These are phyloP conservation scores for Octonoba sinensis DNA, from an alignment of 2,888 invertebrate genomes.

Conservation along the genomic window DNA sequence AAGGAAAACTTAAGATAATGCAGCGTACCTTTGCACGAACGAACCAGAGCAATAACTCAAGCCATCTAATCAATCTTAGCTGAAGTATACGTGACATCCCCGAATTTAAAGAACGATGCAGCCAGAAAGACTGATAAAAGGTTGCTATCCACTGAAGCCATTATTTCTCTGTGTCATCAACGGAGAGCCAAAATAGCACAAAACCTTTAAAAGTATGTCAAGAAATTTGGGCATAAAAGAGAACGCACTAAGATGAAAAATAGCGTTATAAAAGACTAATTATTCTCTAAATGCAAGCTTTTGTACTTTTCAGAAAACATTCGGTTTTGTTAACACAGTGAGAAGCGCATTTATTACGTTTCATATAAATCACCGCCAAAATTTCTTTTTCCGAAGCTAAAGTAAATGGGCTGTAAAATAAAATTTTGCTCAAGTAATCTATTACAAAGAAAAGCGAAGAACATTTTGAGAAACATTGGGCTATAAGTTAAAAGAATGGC, in stretches of 20 bases:
- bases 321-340: conserved; percentile 26
- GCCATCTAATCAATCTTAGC: conserved; percentile 23
- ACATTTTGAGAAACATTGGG: conserved; percentile 22
- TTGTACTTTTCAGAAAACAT: conserved; percentile 39
- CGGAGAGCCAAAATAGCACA: background rate
- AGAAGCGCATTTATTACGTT: conserved; percentile 47
- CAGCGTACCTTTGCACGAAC: no score
- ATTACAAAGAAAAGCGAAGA: conserved; percentile 27
- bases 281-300: conserved; percentile 41
- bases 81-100: conserved; percentile 2
- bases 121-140: conserved; percentile 3
- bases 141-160: conserved; percentile 5
- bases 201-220: conserved; percentile 46
- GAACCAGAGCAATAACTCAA: background rate
- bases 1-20: no score
- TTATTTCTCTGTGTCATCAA: conserved; percentile 12
- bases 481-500: conserved; percentile 52
- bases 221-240: conserved; percentile 38
- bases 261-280: conserved; percentile 58
- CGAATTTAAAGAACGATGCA: conserved; percentile 10
- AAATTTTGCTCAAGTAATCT: conserved; percentile 47
- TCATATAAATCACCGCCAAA: conserved; percentile 38
- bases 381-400: conserved; percentile 40
- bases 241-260: conserved; percentile 37
- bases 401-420: conserved; percentile 55